Base-by-base conservation (phyloP, 92 coral and sea anemone genomes). In the Zoanthus solanderi region DNA sequence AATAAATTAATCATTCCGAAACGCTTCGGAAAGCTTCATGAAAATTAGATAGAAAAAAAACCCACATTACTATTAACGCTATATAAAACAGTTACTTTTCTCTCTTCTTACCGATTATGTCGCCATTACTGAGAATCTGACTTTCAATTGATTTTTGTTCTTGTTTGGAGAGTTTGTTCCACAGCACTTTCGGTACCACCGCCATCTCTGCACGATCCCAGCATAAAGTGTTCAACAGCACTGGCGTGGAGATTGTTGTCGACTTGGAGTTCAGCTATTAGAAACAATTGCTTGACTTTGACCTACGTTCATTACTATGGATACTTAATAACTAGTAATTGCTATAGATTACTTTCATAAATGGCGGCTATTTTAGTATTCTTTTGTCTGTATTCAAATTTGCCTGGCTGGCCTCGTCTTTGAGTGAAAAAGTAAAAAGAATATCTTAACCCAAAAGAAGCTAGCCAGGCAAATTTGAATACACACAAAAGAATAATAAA, bases 181-280 rank as follows among this genome's bases (percentile, higher is more conserved):
- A 86, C 11, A 88, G 78, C 47, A 68, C 87, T 46, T 71, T 83
- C 32, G 98, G 84, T 56, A 97, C 76, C 12, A 85, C 6, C 30
- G 90, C 93, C 72, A 95, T 91, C 84, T 95, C 98, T 23, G 75
- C 72, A 84, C 99, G 85, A 45, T 73, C 90, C 95, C 95, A 92
- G 61, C 95, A 71, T 54, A 93, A 93, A 9, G 99, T 95, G 87
- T 97, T 97, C 45, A 97, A 58, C 72, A 93, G 90, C 37, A 96
- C 87, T 18, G 93, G 94, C 72, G 91, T 94, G 53, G 71, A 75
- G 72, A 47, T 12, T 50, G 29, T 54, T n/a, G 18, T 32, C 0
- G 66, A 3, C 45, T 72, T 72, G 29, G 71, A 50, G 34, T 47
- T 72, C 12, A 68, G 66, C 79, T 72, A 31, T 15, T 16, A 63